A percentile compares a stretch with the other conserved stretches of the same genome.
Conservation (phyloP, 2,888 invertebrate genomes). For the Athalia circularis region DNA sequence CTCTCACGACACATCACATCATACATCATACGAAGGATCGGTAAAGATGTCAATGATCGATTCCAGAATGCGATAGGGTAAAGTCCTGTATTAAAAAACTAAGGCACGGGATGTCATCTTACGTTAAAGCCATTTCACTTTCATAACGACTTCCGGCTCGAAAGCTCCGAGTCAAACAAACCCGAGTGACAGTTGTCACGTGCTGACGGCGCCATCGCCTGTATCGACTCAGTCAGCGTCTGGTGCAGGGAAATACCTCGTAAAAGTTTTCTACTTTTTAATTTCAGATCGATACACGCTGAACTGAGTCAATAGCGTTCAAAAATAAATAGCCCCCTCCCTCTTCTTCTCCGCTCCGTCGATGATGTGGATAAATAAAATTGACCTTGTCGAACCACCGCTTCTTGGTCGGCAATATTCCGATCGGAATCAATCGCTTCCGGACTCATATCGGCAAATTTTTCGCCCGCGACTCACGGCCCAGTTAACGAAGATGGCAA, state of each 20-base stretch:
- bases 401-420: neutral
- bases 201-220: slow-evolving; percentile 4
- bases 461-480: neutral
- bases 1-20: too few species aligned
- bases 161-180: neutral
- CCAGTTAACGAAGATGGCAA: neutral
- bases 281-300: slow-evolving; percentile 17
- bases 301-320: slow-evolving; percentile 21
- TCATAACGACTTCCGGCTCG: slow-evolving; percentile 30
- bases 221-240: neutral
- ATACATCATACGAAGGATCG: neutral
- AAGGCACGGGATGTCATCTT: slow-evolving; percentile 15
- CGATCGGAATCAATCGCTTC: neutral
- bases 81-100: neutral
- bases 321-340: slow-evolving; percentile 2
- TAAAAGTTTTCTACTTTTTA: neutral
- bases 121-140: slow-evolving; percentile 7
- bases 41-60: neutral
- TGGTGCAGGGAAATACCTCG: neutral
- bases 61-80: neutral
- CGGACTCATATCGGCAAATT: neutral
- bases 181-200: slow-evolving; percentile 35
- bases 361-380: slow-evolving; percentile 17
- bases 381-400: slow-evolving; percentile 27
- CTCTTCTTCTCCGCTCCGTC: neutral